Conservation (phyloP, 2,888 invertebrate genomes). For the Andrena chrysosceles region DNA sequence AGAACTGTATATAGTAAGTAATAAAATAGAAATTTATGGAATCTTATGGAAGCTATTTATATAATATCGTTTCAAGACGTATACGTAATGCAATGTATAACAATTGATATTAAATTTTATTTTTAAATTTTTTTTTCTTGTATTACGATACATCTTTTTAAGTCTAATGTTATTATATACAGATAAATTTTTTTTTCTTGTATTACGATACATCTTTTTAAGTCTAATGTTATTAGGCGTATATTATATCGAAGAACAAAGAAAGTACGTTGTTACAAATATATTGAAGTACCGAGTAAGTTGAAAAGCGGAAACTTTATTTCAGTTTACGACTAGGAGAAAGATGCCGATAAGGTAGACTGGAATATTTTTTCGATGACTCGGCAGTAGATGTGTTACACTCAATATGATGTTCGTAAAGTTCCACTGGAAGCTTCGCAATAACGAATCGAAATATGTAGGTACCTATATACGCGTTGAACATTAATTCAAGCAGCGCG, state of each 20-base stretch:
- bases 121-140: no score
- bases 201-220: no score
- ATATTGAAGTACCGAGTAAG: no score
- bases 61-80: no score
- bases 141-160: no score
- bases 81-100: no score
- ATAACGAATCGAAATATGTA: not conserved
- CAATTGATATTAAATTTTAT: no score
- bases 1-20: not conserved
- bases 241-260: not conserved
- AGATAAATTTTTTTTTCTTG: no score
- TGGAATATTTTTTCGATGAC: not conserved
- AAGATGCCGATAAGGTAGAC: not conserved
- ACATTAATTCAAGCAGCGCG: not conserved
- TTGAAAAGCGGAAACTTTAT: not conserved
- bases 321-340: not conserved
- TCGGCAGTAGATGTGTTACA: not conserved
- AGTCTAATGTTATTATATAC: no score
- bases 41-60: no score
- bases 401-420: not conserved
- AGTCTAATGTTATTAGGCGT: not conserved
- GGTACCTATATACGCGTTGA: not conserved
- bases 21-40: not conserved
- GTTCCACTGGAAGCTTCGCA: not conserved
- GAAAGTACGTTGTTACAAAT: no score